Evolutionary conservation across 92 coral and sea anemone genomes (phyloP), one percentile per base, ranked within the genome.

Genomic region (Parazoanthus swiftii): DNA sequence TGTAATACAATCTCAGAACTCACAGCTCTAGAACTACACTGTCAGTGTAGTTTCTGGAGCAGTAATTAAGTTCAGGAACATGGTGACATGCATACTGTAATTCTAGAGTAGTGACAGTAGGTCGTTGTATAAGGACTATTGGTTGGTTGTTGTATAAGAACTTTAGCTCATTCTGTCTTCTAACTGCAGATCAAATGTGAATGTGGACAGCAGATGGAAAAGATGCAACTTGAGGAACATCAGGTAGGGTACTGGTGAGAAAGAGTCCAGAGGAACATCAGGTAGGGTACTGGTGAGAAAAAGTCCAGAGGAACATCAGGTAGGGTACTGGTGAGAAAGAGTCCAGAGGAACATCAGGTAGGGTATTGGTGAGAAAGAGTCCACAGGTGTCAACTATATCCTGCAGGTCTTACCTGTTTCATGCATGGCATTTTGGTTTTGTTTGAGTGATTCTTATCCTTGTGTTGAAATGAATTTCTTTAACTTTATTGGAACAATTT

Each of bases 311-410:
- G 88, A 84, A 13, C 98, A 96, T 83, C 92, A 96, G 92, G 98
- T 96, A 76, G 35, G 86, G 59, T 8, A 51, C 26, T 56, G 1
- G 23, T 23, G 1, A n/a, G n/a, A 16, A 18, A 7, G 29, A 48
- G 50, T n/a, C n/a, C n/a, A n/a, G 98, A 96, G 10, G 88, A 84
- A 13, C 98, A 96, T 83, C 92, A 96, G 92, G 98, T 96, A 76
- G 35, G 86, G 59, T 8, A 51, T 20, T 56, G 1, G 23, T 23
- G 1, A n/a, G n/a, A 16, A 18, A 7, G 29, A 48, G 50, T 29
- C 33, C 33, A 29, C 33, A 29, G 33, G 33, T 29, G 33, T 0
- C 33, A 29, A 29, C 33, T 29, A 29, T 29, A 29, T 29, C 33
- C 33, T 29, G 33, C 33, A 29, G 33, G 33, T 29, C 33, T 29